A percentile compares a stretch with the other conserved stretches of the same genome.
Evolutionary conservation across 92 coral and sea anemone genomes (phyloP).

Genomic region (Parazoanthus atlanticus): DNA sequence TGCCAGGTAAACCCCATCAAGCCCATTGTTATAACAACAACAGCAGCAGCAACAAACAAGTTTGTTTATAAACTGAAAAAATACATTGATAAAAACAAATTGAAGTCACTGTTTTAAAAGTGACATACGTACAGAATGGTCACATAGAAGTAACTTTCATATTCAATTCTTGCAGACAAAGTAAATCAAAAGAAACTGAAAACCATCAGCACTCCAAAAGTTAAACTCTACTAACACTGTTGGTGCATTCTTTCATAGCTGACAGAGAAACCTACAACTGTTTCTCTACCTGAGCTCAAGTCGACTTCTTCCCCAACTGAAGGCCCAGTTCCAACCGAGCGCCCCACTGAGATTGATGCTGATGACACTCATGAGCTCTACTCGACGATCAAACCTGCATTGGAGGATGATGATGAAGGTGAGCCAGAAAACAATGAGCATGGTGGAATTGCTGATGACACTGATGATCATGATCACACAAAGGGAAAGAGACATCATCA

Average conservation of each 20-base stretch:
- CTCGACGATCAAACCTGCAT: constrained; percentile 9
- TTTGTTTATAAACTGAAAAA: too few relatives aligned
- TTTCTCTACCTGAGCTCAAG: constrained; percentile 44
- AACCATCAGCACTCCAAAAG: background rate
- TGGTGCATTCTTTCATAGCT: constrained; percentile 43
- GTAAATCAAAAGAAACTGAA: too few relatives aligned
- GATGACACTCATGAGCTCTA: background rate
- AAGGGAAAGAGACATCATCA: background rate
- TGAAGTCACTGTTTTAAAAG: too few relatives aligned
- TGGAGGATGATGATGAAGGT: constrained; percentile 52
- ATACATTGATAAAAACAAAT: too few relatives aligned
- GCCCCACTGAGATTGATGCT: constrained; percentile 23
- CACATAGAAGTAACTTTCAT: too few relatives aligned
- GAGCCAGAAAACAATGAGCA: constrained; percentile 59
- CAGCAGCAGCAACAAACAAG: too few relatives aligned
- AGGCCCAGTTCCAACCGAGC: constrained; percentile 45
- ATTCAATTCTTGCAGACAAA: too few relatives aligned
- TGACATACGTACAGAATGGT: too few relatives aligned
- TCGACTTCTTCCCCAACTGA: constrained; percentile 44
- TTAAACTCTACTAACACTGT: too few relatives aligned
- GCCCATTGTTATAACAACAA: too few relatives aligned
- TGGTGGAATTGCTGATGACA: constrained; percentile 22
- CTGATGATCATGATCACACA: background rate
- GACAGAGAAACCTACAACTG: constrained; percentile 77
- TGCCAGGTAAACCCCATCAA: too few relatives aligned